phyloP scores from a whole-genome alignment of 1,140 invertebrate species.

The Eupeodes corollae region DNA sequence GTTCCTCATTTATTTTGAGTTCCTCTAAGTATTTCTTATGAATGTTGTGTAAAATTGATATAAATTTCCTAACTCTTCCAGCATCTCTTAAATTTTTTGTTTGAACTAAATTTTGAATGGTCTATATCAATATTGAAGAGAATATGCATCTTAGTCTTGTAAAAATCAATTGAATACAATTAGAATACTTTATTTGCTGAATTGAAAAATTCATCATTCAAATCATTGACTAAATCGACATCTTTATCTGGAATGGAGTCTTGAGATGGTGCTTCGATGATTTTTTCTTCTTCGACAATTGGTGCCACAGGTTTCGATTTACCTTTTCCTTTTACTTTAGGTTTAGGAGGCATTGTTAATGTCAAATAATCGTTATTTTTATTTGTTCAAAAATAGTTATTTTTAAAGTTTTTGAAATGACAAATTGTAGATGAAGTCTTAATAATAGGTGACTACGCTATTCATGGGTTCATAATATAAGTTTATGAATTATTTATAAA shows the following conservation, averaged over 20 bases:
- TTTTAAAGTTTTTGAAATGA: no score
- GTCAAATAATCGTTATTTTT: no score
- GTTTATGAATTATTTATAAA: no score
- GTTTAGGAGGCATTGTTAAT: no score
- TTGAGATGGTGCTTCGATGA: no score
- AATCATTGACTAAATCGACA: conserved; percentile 18
- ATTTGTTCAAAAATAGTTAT: no score
- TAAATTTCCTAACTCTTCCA: conserved; percentile 18
- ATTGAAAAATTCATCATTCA: conserved; percentile 22
- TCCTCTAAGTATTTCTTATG: conserved; percentile 19
- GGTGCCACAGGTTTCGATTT: no score
- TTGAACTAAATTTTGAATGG: neutral
- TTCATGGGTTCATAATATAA: no score
- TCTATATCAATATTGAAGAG: neutral
- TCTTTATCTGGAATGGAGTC: neutral
- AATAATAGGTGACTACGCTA: no score
- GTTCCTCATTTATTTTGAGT: conserved; percentile 15
- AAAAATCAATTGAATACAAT: neutral
- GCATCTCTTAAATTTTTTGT: conserved; percentile 9
- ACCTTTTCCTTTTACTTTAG: no score
- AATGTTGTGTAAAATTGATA: conserved; percentile 20
- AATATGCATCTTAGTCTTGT: neutral
- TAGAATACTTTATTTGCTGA: conserved; percentile 15
- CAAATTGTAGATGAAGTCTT: no score
- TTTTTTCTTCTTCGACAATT: no score